Base-by-base conservation (phyloP, 2,888 invertebrate species). In the Halictus quadricinctus region DNA sequence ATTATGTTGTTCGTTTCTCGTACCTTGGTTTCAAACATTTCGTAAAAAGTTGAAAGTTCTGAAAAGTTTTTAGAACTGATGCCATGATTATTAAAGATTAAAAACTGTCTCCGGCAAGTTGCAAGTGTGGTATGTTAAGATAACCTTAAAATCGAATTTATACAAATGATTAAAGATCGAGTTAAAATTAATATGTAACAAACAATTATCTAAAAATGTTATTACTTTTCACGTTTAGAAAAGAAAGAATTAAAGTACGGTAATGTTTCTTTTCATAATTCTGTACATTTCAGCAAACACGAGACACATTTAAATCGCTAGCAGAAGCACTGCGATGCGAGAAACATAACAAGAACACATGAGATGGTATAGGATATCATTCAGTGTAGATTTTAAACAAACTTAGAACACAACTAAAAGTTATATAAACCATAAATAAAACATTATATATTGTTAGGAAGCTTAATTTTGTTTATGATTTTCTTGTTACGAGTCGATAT, bases 11-110 rank as follows among this genome's bases (percentile, higher is more conserved):
- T 60, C 58, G 54, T 48, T 77, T 25, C 69, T 72, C 80, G 41
- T 91, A 94, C 94, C 88, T 91, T 72, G 90, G 91, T 83, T 90
- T 91, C n/a, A 94, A 87, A 29, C 91, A 89, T 84, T 87, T 92
- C 77, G 76, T 88, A 50, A 91, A 81, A 43, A 91, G 73, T 78
- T 90, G 90, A 6, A 90, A 72, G 15, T 86, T 77, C 48, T 81
- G 83, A 29, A 88, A 87, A 5, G 85, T 81, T 88, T 92, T 93
- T 7, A 92, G 81, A 54, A 93, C 36, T 1, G 89, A 90, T 80
- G 92, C 90, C 94, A 94, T 94, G 78, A 76, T 88, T 79, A 7
- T 12, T 13, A 0, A 41, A 15, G 13, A 36, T 10, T 41, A 29
- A 10, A 72, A n/a, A 72, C 2, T 3, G 25, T 77, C 13, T 46